Conservation (phyloP, 2,888 invertebrate species). For the Allophyes oxyacanthae region DNA sequence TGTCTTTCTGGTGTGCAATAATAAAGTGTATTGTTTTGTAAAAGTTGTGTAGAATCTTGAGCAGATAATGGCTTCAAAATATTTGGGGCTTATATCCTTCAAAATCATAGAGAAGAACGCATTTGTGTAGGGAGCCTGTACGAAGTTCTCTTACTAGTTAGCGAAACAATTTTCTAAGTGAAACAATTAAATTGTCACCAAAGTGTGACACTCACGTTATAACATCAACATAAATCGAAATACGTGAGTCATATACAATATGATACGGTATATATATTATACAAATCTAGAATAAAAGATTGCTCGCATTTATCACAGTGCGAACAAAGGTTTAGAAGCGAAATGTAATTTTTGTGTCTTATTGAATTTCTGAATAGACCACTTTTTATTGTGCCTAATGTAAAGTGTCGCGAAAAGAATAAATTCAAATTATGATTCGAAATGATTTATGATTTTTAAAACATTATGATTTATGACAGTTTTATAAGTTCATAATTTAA, state of each 20-base stretch:
- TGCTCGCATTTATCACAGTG: conserved; percentile 44
- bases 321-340: conserved; percentile 39
- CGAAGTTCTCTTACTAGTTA: too few species aligned
- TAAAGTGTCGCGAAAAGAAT: conserved; percentile 23
- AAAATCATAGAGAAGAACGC: too few species aligned
- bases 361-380: conserved; percentile 48
- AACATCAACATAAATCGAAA: conserved; percentile 44
- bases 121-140: too few species aligned
- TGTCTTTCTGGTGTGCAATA: too few species aligned
- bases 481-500: conserved; percentile 16
- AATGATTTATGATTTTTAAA: conserved; percentile 29
- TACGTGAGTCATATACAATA: conserved; percentile 48
- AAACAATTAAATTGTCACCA: too few species aligned
- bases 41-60: too few species aligned
- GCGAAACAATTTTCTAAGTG: too few species aligned
- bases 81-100: too few species aligned
- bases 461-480: conserved; percentile 18
- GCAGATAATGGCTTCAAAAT: too few species aligned
- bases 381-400: conserved; percentile 22
- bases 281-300: conserved; percentile 49
- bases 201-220: conserved; percentile 23
- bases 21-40: too few species aligned
- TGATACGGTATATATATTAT: conserved; percentile 44
- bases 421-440: conserved; percentile 21
- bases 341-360: conserved; percentile 45